A percentile compares a stretch with the other conserved stretches of the same genome.
phyloP scores from a whole-genome alignment of 2,797 vertebrate species.

The Pseudomugil tenellus region DNA sequence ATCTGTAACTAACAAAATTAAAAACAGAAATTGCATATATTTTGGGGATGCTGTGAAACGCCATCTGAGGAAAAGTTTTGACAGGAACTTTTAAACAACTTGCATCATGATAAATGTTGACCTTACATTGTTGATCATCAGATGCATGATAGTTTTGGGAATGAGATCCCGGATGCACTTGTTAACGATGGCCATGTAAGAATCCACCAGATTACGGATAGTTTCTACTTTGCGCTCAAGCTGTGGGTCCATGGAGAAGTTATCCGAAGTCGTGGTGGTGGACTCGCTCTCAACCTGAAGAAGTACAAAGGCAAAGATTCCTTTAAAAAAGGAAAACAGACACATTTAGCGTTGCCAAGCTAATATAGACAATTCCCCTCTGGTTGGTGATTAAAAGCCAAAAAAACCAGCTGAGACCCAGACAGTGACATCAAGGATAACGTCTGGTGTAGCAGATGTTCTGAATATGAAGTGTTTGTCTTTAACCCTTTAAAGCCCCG shows the following conservation, averaged over 20 bases:
- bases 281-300: slow-evolving; percentile 89
- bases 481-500: too few relatives aligned
- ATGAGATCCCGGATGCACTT: slow-evolving; percentile 96
- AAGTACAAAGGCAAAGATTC: neutral
- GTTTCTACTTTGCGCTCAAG: slow-evolving; percentile 96
- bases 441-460: neutral
- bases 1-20: too few relatives aligned
- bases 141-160: slow-evolving; percentile 99
- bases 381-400: neutral
- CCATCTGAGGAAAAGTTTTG: too few relatives aligned
- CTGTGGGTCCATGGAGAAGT: slow-evolving; percentile 98
- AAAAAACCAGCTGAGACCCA: neutral
- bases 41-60: neutral
- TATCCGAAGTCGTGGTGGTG: slow-evolving; percentile 87
- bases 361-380: too few relatives aligned
- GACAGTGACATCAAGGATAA: neutral
- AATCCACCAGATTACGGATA: slow-evolving; percentile 96
- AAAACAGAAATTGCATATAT: too few relatives aligned
- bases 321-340: neutral
- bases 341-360: too few relatives aligned
- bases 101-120: too few relatives aligned
- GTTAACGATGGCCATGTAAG: slow-evolving; percentile 94
- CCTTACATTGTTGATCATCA: slow-evolving; percentile 94
- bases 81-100: too few relatives aligned
- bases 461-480: neutral